Base-by-base conservation (phyloP, 2,113 vertebrate species). In the Oncorhynchus nerka region DNA sequence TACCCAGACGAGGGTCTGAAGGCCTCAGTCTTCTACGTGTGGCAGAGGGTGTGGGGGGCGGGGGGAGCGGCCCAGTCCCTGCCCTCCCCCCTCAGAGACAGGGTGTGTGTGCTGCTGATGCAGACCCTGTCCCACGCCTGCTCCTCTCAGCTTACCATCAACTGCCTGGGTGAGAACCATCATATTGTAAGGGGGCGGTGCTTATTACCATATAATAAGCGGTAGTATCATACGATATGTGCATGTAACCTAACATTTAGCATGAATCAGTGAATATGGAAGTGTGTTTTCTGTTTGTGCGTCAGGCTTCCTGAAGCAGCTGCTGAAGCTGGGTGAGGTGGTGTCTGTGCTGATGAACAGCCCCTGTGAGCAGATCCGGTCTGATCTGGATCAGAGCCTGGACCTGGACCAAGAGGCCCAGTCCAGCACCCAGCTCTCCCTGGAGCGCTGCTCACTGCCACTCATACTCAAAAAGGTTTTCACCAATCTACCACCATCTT, bases 401-500 rank as follows among this genome's bases (percentile, higher is more conserved):
- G 67, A 80, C 78, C 91, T 85, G 73, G 80, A 84, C 86, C 85
- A 82, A 85, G 88, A 89, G 84, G 34, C 7, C 19, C 11, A 49
- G 9, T 48, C n/a, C 22, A 70, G 8, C n/a, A 49, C 5, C 34
- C 89, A 92, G 81, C 88, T 88, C 82, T 80, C 81, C 67, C 55
- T 75, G 48, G 86, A 86, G 22, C 84, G 87, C 81, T 92, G 90
- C 88, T 92, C 91, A 70, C 86, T 99, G 80, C 96, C 97, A 66
- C 93, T 98, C 85, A 85, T 96, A 77, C 92, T 99, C 79, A 99
- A 99, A 93, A 97, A 97, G 95, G 97, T 99, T 78, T 78, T 79
- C 80, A 84, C 82, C 80, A 90, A 90, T 16, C 16, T 5, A 19
- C 15, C 51, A 19, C 13, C 39, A 45, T 12, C 11, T 45, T 8